Conservation (phyloP, 2,797 vertebrate species). For the Coreius guichenoti region DNA sequence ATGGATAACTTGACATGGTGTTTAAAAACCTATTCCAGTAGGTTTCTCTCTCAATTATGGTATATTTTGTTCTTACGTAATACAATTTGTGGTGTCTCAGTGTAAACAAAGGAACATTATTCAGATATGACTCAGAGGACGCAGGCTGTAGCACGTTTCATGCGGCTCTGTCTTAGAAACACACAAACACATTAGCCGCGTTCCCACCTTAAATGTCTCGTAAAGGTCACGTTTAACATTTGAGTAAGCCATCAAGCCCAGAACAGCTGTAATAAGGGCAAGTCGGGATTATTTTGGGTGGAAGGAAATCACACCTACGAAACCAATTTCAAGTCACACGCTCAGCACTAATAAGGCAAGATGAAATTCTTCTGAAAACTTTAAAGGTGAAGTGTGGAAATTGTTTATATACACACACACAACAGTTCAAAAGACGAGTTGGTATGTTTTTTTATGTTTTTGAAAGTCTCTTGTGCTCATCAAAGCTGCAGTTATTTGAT, state of each 20-base stretch:
- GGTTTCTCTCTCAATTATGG: slow-evolving; percentile 8
- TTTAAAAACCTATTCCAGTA: neutral
- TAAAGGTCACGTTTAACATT: slow-evolving; percentile 60
- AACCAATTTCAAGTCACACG: slow-evolving; percentile 33
- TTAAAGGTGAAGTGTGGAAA: slow-evolving; percentile 26
- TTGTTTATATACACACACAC: neutral
- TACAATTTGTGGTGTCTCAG: slow-evolving; percentile 27
- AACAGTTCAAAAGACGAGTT: neutral
- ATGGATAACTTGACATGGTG: slow-evolving; percentile 4
- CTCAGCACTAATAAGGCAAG: slow-evolving; percentile 24
- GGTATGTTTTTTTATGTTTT: neutral
- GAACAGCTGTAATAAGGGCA: slow-evolving; percentile 43
- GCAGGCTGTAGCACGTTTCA: neutral
- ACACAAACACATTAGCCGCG: slow-evolving; percentile 22
- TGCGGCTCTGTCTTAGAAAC: neutral
- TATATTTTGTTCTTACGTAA: neutral
- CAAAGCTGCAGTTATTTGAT: neutral
- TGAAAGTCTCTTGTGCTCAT: neutral
- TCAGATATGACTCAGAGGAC: slow-evolving; percentile 12
- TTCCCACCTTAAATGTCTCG: slow-evolving; percentile 46
- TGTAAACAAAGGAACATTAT: slow-evolving; percentile 35
- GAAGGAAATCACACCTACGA: slow-evolving; percentile 47
- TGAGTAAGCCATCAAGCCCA: slow-evolving; percentile 37
- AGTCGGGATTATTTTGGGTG: slow-evolving; percentile 40
- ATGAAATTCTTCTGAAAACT: neutral